Percentiles rank a stretch among this genome's conserved stretches.
These are phyloP conservation scores for Halcyon malimbica DNA, from an alignment of 2,113 vertebrate genomes.

Conservation along the genomic window DNA sequence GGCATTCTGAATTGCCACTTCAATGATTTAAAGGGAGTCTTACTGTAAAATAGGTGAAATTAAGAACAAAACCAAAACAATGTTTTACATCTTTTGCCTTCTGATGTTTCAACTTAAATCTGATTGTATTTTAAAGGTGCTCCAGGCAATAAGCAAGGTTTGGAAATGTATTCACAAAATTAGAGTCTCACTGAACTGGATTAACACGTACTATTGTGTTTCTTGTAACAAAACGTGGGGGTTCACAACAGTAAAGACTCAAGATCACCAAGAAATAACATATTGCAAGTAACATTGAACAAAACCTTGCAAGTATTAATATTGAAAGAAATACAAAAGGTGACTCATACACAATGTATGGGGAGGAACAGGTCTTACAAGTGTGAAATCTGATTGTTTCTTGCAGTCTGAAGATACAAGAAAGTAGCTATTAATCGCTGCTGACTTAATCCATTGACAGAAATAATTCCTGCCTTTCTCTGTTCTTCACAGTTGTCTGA, in stretches of 20 bases:
- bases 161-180: neutral
- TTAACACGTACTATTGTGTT: neutral
- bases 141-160: neutral
- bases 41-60: neutral
- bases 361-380: neutral
- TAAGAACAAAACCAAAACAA: neutral
- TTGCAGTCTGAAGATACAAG: neutral
- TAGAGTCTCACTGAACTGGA: neutral
- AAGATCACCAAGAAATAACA: neutral
- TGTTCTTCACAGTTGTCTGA: neutral
- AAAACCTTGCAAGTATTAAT: neutral
- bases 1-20: neutral
- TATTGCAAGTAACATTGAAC: neutral
- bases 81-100: neutral
- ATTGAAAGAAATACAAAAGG: neutral
- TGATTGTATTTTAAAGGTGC: neutral
- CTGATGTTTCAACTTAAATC: neutral
- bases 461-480: neutral
- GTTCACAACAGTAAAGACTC: neutral
- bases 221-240: neutral
- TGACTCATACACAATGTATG: neutral
- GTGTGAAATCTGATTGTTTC: neutral
- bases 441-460: neutral
- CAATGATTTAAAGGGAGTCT: neutral
- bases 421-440: neutral